These are phyloP conservation scores for Saiga tatarica DNA, from an alignment of 2,113 vertebrate genomes.

Conservation along the genomic window DNA sequence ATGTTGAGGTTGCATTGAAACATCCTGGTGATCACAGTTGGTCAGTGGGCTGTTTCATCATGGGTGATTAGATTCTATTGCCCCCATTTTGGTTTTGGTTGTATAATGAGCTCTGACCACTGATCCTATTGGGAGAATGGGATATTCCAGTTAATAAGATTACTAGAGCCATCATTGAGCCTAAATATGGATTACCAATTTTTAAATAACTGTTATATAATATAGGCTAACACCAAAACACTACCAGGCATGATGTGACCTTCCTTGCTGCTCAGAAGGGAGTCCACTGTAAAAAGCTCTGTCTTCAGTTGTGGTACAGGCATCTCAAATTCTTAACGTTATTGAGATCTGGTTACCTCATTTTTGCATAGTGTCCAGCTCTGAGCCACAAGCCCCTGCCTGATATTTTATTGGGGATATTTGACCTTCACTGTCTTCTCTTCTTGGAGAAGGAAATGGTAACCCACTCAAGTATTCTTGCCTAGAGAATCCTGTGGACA, in stretches of 20 bases:
- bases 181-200: background rate
- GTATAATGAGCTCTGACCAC: background rate
- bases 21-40: background rate
- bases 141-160: background rate
- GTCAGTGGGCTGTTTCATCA: background rate
- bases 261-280: background rate
- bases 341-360: background rate
- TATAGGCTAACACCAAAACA: background rate
- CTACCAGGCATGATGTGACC: background rate
- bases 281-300: background rate
- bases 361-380: background rate
- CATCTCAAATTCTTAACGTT: background rate
- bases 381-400: background rate
- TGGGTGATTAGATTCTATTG: background rate
- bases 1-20: background rate
- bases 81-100: background rate
- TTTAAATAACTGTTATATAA: background rate
- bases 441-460: background rate
- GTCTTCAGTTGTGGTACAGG: background rate
- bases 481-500: too few relatives aligned
- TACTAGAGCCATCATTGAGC: background rate
- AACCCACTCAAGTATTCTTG: too few relatives aligned
- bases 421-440: background rate
- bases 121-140: background rate
- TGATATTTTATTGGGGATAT: background rate